A percentile compares a stretch with the other conserved stretches of the same genome.
Conservation (phyloP, 2,113 vertebrate genomes). For the Cettia cetti region DNA sequence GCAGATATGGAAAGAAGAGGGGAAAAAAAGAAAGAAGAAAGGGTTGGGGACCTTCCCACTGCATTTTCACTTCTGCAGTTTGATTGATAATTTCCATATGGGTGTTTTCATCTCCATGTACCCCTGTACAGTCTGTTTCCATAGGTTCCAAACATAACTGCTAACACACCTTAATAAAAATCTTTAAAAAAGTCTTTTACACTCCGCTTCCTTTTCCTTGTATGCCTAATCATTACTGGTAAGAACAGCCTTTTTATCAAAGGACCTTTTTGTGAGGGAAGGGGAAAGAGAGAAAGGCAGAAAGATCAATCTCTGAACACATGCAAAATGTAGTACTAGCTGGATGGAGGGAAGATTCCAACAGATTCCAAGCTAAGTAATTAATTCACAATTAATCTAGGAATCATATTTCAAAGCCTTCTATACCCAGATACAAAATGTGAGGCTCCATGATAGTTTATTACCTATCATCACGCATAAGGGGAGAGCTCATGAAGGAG, state of each 20-base stretch:
- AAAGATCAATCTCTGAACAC: neutral
- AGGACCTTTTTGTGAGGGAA: neutral
- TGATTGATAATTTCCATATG: neutral
- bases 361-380: neutral
- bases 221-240: neutral
- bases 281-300: neutral
- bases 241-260: neutral
- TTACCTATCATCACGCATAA: constrained; percentile 46
- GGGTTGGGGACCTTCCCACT: neutral
- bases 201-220: neutral
- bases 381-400: neutral
- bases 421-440: neutral
- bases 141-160: neutral
- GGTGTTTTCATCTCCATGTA: neutral
- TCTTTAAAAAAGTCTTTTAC: neutral
- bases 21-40: neutral
- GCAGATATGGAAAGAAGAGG: neutral
- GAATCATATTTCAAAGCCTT: neutral
- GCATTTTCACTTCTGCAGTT: neutral
- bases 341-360: neutral
- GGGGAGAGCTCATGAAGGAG: constrained; percentile 53
- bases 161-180: neutral
- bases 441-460: constrained; percentile 29
- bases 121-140: neutral
- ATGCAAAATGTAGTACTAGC: neutral